Evolutionary conservation across 2,797 vertebrate genomes (phyloP), one percentile per base, ranked within the genome.

Genomic region (Sebastes taczanowskii): DNA sequence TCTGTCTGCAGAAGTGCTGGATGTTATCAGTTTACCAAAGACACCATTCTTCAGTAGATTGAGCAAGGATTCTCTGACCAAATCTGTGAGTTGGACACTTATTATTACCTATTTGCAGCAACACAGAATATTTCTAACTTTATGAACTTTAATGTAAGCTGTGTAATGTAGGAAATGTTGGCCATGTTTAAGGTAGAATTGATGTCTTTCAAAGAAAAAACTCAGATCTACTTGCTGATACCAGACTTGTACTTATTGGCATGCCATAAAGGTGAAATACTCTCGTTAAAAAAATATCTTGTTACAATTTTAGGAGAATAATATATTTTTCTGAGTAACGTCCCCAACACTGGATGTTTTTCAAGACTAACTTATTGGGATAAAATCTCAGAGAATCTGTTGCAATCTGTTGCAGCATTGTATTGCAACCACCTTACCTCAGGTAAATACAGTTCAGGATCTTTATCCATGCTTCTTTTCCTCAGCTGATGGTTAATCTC

Each of bases 21-120:
- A 92, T 71, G 58, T 30, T 60, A 67, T 82, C 22, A 84, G 46
- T 81, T 88, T 95, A 70, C 95, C 94, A 71, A 92, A 90, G 23
- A 93, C 95, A 2, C 71, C 83, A 2, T 94, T 96, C 83, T 95
- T 95, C 90, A 92, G 65, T 25, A 85, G 73, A 78, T 34, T 95
- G 78, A 92, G 67, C 76, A 85, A 86, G 49, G 87, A 95, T 85
- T 81, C 71, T 65, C 59, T 83, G 56, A 86, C 55, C 62, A 91
- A 82, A 84, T 62, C 62, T 72, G 96, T 96, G 87, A 95, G 95
- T 95, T 20, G 18, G 49, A 80, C 52, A 52, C 30, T 62, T 34
- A 34, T 34, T 34, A 34, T 35, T 1, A 35, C 34, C 34, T 35
- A 16, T 23, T 38, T 69, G 38, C 25, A 53, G 29, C 7, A 16